Conservation (phyloP, 2,888 invertebrate species). For the Agriopis aurantiaria region DNA sequence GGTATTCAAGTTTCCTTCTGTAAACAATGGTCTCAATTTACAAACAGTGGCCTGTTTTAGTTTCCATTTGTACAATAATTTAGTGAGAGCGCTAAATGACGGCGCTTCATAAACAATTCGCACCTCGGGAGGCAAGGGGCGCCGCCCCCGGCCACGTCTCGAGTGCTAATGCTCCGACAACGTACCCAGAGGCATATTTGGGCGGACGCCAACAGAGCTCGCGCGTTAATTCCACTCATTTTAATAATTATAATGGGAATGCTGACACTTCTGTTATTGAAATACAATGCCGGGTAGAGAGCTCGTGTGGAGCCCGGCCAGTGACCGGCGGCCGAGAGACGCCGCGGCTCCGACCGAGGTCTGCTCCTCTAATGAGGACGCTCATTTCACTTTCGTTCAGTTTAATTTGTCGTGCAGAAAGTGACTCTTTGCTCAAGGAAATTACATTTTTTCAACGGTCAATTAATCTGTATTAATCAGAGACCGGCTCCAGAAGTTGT, state of each 20-base stretch:
- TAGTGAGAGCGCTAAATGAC: not conserved
- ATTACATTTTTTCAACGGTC: not conserved
- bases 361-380: conserved; percentile 9
- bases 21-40: conserved; percentile 1
- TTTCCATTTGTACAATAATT: conserved; percentile 12
- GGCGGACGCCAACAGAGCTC: conserved; percentile 22
- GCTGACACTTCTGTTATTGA: conserved; percentile 21
- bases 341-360: not conserved
- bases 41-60: conserved; percentile 4
- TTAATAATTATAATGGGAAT: conserved; percentile 36
- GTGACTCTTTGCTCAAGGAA: conserved; percentile 8
- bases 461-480: not conserved
- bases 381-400: conserved; percentile 29
- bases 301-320: not conserved
- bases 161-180: conserved; percentile 12
- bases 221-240: conserved; percentile 30
- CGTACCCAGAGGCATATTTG: conserved; percentile 4
- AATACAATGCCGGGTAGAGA: conserved; percentile 29
- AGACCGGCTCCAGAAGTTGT: too few relatives aligned
- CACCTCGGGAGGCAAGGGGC: conserved; percentile 1
- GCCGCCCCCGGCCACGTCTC: conserved; percentile 1
- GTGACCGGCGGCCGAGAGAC: conserved; percentile 19
- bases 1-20: conserved; percentile 7
- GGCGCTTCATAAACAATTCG: conserved; percentile 9
- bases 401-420: conserved; percentile 1